These are phyloP conservation scores for Triops longicaudatus DNA, from an alignment of 1,140 invertebrate species.

Conservation along the genomic window DNA sequence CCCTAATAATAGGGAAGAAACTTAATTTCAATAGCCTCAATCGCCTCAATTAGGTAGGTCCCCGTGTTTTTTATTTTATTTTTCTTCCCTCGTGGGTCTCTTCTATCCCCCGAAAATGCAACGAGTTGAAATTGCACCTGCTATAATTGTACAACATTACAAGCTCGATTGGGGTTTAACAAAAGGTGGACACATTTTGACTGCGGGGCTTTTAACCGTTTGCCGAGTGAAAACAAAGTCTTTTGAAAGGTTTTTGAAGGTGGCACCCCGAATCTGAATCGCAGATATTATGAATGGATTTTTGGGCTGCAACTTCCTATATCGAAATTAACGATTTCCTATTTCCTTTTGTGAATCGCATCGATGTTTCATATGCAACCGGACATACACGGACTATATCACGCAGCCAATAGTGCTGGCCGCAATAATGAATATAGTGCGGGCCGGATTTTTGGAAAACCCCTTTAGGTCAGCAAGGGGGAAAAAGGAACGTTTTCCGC, in stretches of 20 bases:
- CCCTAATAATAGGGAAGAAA: neutral
- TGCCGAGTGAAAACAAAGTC: neutral
- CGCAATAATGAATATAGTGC: neutral
- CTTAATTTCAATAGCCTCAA: neutral
- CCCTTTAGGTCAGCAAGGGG: neutral
- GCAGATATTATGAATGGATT: neutral
- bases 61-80: neutral
- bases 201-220: neutral
- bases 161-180: neutral
- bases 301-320: constrained; percentile 14
- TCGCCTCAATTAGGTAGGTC: neutral
- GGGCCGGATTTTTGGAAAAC: neutral
- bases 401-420: neutral
- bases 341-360: neutral
- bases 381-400: neutral
- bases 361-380: neutral
- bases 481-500: neutral
- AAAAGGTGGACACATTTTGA: neutral
- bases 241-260: neutral
- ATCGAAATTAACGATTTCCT: constrained; percentile 1
- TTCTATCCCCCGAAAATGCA: neutral
- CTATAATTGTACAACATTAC: neutral
- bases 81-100: neutral
- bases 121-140: neutral
- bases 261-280: constrained; percentile 10